Evolutionary conservation across 2,797 vertebrate species (phyloP), one percentile per base, ranked within the genome.

Genomic region (Rhincodon typus): DNA sequence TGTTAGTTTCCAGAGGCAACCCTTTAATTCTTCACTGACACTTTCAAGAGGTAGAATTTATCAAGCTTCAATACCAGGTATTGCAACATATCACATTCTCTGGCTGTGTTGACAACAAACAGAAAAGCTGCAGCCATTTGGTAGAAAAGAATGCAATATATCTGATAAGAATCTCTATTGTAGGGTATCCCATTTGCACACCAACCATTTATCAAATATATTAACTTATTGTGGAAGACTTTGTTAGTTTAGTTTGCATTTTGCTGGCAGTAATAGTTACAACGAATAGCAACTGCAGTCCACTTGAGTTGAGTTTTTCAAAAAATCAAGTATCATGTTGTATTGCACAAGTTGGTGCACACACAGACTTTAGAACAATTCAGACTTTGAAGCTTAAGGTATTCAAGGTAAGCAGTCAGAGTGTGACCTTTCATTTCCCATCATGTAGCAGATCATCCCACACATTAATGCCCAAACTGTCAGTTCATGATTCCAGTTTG

Each of bases 91-190:
- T 42, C 13, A n/a, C 69, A 7, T 67, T 94, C 21, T 42, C 19
- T 4, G 13, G 38, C 19, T 7, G 27, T 27, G 66, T 46, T 94
- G 38, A 70, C 46, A 30, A 50, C 27, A 23, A 67, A 23, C 57
- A 91, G 82, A n/a, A 82, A 82, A 82, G 77, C 38, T 82, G n/a
- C n/a, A 82, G 77, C n/a, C n/a, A 82, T 50, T 86, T 82, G 15
- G n/a, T 38, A 46, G 4, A 50, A 50, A 10, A 46, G 7, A 46
- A 82, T 38, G 19, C n/a, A 82, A 82, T 5, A 38, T 46, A 50
- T 12, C 38, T 46, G 46, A 86, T 50, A 70, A 79, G 46, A 50
- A 86, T 8, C 42, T 50, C 82, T 10, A 86, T 38, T 82, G 1
- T 17, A 82, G 77, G 77, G 5, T 38, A 38, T 19, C n/a, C n/a